Conservation (phyloP, 2,888 invertebrate species). For the Stramonita haemastoma region DNA sequence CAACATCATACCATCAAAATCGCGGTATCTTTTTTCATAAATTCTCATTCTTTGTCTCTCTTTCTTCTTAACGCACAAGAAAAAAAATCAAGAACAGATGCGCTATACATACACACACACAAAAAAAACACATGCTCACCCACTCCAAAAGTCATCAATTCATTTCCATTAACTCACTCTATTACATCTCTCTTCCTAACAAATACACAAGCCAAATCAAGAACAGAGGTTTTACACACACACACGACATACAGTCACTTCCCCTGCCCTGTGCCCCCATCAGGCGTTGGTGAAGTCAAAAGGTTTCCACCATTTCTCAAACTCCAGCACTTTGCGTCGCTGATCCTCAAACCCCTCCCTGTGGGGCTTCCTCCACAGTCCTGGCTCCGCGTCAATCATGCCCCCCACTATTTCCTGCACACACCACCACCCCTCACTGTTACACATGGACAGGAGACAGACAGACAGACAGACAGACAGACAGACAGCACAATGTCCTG, state of each 20-base stretch:
- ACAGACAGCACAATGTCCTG: slow-evolving; percentile 83
- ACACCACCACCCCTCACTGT: not conserved
- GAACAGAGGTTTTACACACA: not conserved
- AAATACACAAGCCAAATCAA: too few species aligned
- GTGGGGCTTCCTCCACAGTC: slow-evolving; percentile 89
- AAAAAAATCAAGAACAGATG: too few species aligned
- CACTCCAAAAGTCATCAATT: too few species aligned
- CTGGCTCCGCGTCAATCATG: slow-evolving; percentile 92
- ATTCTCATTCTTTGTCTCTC: not conserved
- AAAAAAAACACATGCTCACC: too few species aligned
- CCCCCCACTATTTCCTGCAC: slow-evolving; percentile 92
- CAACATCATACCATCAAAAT: too few species aligned
- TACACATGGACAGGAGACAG: not conserved
- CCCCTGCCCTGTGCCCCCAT: not conserved
- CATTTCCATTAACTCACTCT: too few species aligned
- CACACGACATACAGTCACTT: not conserved
- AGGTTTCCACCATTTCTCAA: slow-evolving; percentile 75
- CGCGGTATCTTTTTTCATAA: too few species aligned
- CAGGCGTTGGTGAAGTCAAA: slow-evolving; percentile 71
- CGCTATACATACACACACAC: too few species aligned
- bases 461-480: too few species aligned
- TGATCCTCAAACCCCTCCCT: slow-evolving; percentile 87
- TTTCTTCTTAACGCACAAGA: too few species aligned
- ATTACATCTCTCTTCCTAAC: not conserved
- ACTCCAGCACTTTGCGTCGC: slow-evolving; percentile 84